A percentile compares a stretch with the other conserved stretches of the same genome.
Evolutionary conservation across 2,888 invertebrate species (phyloP).

Genomic region (Drosophila paracracens): DNA sequence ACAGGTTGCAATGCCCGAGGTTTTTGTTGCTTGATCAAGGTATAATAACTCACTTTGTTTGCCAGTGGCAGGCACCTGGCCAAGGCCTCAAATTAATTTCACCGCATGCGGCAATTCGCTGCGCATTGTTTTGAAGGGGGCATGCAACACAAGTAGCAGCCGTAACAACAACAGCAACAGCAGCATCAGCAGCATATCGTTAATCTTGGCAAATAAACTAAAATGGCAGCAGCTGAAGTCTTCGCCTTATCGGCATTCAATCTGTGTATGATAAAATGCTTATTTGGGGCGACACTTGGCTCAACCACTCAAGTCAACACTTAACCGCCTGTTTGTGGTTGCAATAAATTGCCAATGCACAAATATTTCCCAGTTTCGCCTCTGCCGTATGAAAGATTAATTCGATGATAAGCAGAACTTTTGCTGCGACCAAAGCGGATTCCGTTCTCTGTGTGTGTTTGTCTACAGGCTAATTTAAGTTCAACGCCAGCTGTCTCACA

Average conservation of each 20-base stretch:
- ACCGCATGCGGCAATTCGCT: conserved; percentile 70
- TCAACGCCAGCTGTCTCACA: conserved; percentile 75
- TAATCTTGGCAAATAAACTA: conserved; percentile 54
- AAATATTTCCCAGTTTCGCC: conserved; percentile 48
- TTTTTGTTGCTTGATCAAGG: conserved; percentile 15
- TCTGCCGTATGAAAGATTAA: conserved; percentile 78
- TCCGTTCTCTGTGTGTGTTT: conserved; percentile 48
- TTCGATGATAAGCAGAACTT: conserved; percentile 74
- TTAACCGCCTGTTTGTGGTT: conserved; percentile 47
- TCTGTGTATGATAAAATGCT: conserved; percentile 82
- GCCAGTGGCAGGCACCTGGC: conserved; percentile 35
- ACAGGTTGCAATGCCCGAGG: conserved; percentile 25
- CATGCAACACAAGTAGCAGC: conserved; percentile 15
- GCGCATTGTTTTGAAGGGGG: conserved; percentile 46
- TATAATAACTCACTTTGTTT: conserved; percentile 13
- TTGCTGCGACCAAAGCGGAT: conserved; percentile 67
- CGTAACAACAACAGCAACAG: conserved; percentile 16
- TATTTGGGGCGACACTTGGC: conserved; percentile 65
- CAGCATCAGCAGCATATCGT: conserved; percentile 46
- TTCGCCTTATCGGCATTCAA: conserved; percentile 69
- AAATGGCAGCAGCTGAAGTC: conserved; percentile 35
- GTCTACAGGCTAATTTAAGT: conserved; percentile 80
- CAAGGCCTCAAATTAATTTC: conserved; percentile 76
- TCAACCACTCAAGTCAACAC: conserved; percentile 22
- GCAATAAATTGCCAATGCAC: conserved; percentile 72